Base-by-base conservation (phyloP, 1,140 invertebrate genomes). In the Ptiloglossa arizonensis region DNA sequence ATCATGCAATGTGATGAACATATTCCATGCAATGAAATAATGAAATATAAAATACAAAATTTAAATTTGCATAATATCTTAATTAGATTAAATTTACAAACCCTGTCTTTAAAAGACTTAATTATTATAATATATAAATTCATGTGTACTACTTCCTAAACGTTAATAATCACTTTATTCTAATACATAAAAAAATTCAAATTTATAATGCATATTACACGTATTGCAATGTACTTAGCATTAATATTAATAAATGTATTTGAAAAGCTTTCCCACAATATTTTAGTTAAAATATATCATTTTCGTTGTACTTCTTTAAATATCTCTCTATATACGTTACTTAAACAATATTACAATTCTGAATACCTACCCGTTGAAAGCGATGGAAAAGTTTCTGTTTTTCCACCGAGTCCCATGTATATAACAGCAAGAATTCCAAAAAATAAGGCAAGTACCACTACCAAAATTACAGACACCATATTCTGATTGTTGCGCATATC, bases 391-490 rank as follows among this genome's bases (percentile, higher is more conserved):
- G 73, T 87, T 2, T 92, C 91, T 19, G 84, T 76, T 87, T 92
- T 92, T 66, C 90, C 89, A 81, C 91, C 89, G 63, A 93, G 90
- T 83, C 95, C 95, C 88, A 95, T 92, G 89, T 96, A 96, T 90
- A 95, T 93, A 81, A 95, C 93, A 67, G 94, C 94, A 87, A 96
- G 90, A 79, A 93, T 88, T 86, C 94, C 92, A 91, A 96, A 96
- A 93, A 96, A 96, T 85, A 95, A 89, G 69, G 93, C 93, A 22
- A 95, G 93, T 46, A 94, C 90, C 13, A 91, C 93, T 75, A 95
- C 93, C 24, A 96, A 93, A 50, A 94, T 92, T 85, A 95, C 94
- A 2, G 95, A 95, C 19, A 96, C 93, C 57, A 95, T 89, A 84
- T 95, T 95, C 82, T 95, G 91, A 75, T 87, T 90, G 70, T 92